Conservation (phyloP, 2,113 vertebrate species). For the Tupaia tana region DNA sequence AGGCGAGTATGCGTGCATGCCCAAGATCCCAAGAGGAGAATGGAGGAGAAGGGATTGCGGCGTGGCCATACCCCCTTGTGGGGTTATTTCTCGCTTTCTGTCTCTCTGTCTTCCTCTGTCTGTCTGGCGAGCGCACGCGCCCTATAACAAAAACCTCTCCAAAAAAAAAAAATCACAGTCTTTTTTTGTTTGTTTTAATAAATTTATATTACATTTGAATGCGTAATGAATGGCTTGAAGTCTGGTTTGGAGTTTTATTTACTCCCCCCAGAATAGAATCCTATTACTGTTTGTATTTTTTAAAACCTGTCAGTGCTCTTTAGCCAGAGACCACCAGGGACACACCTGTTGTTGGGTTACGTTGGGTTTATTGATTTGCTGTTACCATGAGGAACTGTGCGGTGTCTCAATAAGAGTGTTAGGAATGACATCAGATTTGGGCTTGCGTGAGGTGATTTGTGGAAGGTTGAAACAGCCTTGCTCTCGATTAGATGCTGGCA, state of each 20-base stretch:
- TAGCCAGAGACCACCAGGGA: neutral
- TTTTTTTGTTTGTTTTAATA: neutral
- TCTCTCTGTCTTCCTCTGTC: no score
- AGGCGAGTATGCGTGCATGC: no score
- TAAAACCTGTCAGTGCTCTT: neutral
- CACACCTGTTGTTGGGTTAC: neutral
- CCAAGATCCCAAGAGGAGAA: no score
- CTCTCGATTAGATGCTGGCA: neutral
- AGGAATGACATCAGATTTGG: neutral
- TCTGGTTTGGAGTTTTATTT: conserved; percentile 10
- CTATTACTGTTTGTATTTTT: neutral
- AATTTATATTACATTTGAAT: neutral
- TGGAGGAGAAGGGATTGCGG: no score
- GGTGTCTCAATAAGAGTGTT: neutral
- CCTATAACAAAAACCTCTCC: no score
- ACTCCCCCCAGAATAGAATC: neutral
- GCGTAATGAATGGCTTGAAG: neutral
- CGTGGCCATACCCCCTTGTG: no score
- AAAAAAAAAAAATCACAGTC: no score
- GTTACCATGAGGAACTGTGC: neutral
- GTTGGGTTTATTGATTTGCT: neutral
- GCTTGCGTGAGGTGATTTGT: neutral
- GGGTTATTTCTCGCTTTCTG: no score
- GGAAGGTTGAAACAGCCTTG: neutral
- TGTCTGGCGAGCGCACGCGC: no score